Percentiles rank a stretch among this genome's conserved stretches.
phyloP scores from a whole-genome alignment of 2,888 invertebrate genomes.

The Diabrotica balteata region DNA sequence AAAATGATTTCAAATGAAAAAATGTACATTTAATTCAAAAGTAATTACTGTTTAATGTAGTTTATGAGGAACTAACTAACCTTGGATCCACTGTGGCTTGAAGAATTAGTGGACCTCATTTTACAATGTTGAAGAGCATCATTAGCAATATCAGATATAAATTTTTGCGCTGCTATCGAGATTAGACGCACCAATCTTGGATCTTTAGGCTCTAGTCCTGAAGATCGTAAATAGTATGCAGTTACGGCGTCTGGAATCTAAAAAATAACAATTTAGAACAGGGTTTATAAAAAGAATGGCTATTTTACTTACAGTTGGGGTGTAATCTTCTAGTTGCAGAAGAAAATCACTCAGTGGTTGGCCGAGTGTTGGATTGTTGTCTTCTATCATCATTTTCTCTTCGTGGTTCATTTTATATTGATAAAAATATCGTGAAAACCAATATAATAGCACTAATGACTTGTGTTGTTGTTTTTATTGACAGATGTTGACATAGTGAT shows the following conservation, averaged over 20 bases:
- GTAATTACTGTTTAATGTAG: too few relatives aligned
- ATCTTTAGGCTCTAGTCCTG: conserved; percentile 94
- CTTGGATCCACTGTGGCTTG: conserved; percentile 66
- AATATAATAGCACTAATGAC: too few relatives aligned
- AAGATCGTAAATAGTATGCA: conserved; percentile 83
- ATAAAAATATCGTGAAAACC: too few relatives aligned
- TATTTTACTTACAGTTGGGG: conserved; percentile 75
- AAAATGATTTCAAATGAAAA: conserved; percentile 29
- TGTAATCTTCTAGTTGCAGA: conserved; percentile 91
- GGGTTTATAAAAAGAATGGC: background rate
- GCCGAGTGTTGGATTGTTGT: conserved; percentile 66
- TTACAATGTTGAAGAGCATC: conserved; percentile 98
- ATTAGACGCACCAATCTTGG: conserved; percentile 90
- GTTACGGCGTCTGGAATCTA: conserved; percentile 94
- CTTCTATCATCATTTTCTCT: conserved; percentile 48
- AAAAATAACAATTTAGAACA: conserved; percentile 21
- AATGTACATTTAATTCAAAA: background rate
- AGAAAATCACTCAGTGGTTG: conserved; percentile 89
- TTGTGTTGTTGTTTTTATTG: too few relatives aligned
- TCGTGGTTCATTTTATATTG: conserved; percentile 37
- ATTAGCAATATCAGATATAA: conserved; percentile 95
- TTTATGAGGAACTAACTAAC: conserved; percentile 43
- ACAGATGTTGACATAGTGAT: too few relatives aligned
- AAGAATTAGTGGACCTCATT: conserved; percentile 82
- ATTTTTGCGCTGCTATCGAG: conserved; percentile 96